Evolutionary conservation across 2,888 invertebrate species (phyloP).

Genomic region (Vanessa cardui): DNA sequence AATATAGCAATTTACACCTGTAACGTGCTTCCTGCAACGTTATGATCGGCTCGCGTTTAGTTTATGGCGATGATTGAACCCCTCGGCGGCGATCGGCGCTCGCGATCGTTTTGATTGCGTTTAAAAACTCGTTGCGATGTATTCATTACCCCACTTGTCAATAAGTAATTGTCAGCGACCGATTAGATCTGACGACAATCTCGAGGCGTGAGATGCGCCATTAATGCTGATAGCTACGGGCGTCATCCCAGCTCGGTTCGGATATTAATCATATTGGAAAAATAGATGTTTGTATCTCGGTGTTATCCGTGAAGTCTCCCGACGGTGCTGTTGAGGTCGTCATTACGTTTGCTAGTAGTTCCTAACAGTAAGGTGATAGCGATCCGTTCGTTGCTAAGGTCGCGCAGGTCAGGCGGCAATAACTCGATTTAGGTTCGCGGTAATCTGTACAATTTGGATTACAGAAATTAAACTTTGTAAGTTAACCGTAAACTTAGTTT

Average conservation of each 20-base stretch:
- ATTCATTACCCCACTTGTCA: not conserved
- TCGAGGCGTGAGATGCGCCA: not conserved
- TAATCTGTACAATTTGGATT: too few relatives aligned
- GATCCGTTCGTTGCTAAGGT: too few relatives aligned
- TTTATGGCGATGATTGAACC: constrained; percentile 1
- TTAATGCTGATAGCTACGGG: not conserved
- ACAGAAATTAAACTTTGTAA: too few relatives aligned
- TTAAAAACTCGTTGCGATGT: not conserved
- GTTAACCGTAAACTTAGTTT: too few relatives aligned
- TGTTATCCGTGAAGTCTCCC: too few relatives aligned
- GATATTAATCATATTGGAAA: too few relatives aligned
- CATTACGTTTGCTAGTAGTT: too few relatives aligned
- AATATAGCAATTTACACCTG: constrained; percentile 76
- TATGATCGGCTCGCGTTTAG: constrained; percentile 7
- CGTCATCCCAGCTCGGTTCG: not conserved
- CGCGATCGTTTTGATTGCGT: constrained; percentile 4
- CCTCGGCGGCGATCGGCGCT: constrained; percentile 3
- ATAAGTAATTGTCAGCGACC: constrained; percentile 2
- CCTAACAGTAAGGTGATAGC: too few relatives aligned
- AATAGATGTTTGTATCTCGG: too few relatives aligned
- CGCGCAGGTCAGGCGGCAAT: too few relatives aligned
- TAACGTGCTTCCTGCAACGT: constrained; percentile 46
- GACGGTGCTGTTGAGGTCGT: too few relatives aligned
- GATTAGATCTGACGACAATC: not conserved
- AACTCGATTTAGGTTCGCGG: too few relatives aligned